phyloP scores from a whole-genome alignment of 2,797 vertebrate species.

The Melanotaenia pygmaea region DNA sequence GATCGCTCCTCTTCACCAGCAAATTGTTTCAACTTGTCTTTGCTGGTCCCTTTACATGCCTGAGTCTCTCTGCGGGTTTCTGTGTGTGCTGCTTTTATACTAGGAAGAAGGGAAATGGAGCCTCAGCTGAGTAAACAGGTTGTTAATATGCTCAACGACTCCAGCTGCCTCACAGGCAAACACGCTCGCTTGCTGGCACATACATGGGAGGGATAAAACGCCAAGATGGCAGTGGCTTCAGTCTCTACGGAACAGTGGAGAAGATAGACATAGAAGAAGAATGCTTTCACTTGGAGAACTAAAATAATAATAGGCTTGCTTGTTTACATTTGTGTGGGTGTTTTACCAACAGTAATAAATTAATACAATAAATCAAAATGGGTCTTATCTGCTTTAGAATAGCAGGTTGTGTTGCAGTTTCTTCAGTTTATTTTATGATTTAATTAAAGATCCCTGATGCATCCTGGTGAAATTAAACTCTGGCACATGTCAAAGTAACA shows the following conservation, averaged over 20 bases:
- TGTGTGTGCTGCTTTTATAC: constrained; percentile 51
- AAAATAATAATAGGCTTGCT: constrained; percentile 43
- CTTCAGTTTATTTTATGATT: not conserved
- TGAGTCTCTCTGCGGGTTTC: constrained; percentile 49
- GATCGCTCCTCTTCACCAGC: constrained; percentile 40
- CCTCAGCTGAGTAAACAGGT: constrained; percentile 83
- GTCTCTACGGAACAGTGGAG: constrained; percentile 46
- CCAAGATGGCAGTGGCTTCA: constrained; percentile 59
- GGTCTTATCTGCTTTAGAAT: not conserved
- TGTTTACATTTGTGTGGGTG: constrained; percentile 14
- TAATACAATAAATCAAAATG: constrained; percentile 22
- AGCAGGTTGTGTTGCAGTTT: not conserved
- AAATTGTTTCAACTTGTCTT: constrained; percentile 66
- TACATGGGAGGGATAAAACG: constrained; percentile 46
- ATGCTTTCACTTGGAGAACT: constrained; percentile 55
- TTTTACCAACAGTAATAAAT: constrained; percentile 18
- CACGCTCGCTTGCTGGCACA: constrained; percentile 45
- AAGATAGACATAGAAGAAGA: constrained; percentile 47
- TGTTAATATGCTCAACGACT: constrained; percentile 85
- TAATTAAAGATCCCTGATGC: not conserved
- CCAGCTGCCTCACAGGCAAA: constrained; percentile 69
- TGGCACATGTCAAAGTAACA: constrained; percentile 17
- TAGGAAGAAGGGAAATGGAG: constrained; percentile 70
- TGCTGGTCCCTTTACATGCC: constrained; percentile 36
- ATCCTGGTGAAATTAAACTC: constrained; percentile 20